Evolutionary conservation across 1,140 invertebrate genomes (phyloP).

Genomic region (Acromyrmex heyeri): DNA sequence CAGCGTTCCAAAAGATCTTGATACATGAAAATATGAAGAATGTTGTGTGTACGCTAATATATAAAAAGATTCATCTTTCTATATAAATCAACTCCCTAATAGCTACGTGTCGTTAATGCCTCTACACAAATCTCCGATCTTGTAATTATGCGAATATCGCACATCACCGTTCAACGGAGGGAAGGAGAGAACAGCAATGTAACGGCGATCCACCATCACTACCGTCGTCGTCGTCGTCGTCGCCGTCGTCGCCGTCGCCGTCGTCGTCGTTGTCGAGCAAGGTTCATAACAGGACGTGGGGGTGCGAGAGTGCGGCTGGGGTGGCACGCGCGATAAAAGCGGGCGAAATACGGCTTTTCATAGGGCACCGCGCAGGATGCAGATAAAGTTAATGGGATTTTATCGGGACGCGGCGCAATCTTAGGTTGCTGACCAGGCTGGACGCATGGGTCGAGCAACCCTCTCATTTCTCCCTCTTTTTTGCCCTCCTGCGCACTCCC

Average conservation of each 20-base stretch:
- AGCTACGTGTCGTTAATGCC: conserved; percentile 43
- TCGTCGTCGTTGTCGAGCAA: not conserved
- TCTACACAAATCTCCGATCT: conserved; percentile 47
- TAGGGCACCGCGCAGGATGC: conserved; percentile 66
- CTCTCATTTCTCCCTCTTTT: conserved; percentile 4
- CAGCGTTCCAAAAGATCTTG: not conserved
- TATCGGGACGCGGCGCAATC: conserved; percentile 73
- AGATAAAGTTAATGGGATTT: conserved; percentile 80
- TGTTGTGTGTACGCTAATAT: not conserved
- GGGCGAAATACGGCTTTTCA: conserved; percentile 58
- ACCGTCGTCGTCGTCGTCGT: not conserved
- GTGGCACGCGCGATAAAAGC: conserved; percentile 59
- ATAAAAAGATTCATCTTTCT: conserved; percentile 13
- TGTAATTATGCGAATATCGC: conserved; percentile 46
- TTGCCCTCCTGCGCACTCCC: not conserved
- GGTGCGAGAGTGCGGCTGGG: conserved; percentile 17
- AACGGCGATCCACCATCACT: not conserved
- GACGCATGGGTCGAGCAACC: conserved; percentile 41
- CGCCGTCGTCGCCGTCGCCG: not conserved
- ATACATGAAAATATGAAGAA: not conserved
- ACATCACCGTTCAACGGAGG: conserved; percentile 13
- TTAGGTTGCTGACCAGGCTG: conserved; percentile 74
- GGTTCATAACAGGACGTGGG: conserved; percentile 53
- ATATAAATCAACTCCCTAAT: conserved; percentile 31
- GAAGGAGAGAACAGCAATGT: conserved; percentile 34